Base-by-base conservation (phyloP, 2,113 vertebrate genomes). In the Marmota monax region DNA sequence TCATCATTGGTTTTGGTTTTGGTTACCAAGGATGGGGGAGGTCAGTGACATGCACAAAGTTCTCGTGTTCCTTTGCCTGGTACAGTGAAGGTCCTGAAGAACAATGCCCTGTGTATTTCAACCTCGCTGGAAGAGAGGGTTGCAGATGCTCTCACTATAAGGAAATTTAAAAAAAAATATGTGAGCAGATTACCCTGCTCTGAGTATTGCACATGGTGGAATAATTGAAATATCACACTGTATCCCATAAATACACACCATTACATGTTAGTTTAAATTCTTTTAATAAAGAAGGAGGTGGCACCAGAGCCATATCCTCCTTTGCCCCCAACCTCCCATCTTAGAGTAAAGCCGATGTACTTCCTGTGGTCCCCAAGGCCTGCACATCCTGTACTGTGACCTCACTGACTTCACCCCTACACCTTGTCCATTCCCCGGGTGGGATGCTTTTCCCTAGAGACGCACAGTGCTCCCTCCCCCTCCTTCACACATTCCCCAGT, bases 391-490 rank as follows among this genome's bases (percentile, higher is more conserved):
- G 37, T 10, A 37, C 92, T 67, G 27, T 79, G 77, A n/a, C 76
- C 69, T 91, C 22, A 0, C 42, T 22, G 37, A 1, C 25, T 56
- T 48, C 45, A 4, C 3, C 10, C 7, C 56, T 0, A 0, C 20
- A 29, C 58, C 23, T 37, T 29, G 7, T 42, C 20, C 25, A 20
- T 13, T 39, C 51, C 70, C 61, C 34, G 14, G 13, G 45, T 42
- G 1, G 11, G 69, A 29, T 58, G 25, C 10, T 56, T 5, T 69
- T 72, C 69, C 69, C n/a, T 80, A 34, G 67, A n/a, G 5, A 34
- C 0, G 11, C n/a, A 3, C 1, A 0, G 53, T 65, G 65, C 34
- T 86, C 2, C 37, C 11, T 65, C 7, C 63, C 4, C 10, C 48
- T 27, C 4, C 69, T 56, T 48, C 74, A 37, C 2, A 39, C 10